These are phyloP conservation scores for Panurus biarmicus DNA, from an alignment of 2,113 vertebrate species.

Conservation along the genomic window DNA sequence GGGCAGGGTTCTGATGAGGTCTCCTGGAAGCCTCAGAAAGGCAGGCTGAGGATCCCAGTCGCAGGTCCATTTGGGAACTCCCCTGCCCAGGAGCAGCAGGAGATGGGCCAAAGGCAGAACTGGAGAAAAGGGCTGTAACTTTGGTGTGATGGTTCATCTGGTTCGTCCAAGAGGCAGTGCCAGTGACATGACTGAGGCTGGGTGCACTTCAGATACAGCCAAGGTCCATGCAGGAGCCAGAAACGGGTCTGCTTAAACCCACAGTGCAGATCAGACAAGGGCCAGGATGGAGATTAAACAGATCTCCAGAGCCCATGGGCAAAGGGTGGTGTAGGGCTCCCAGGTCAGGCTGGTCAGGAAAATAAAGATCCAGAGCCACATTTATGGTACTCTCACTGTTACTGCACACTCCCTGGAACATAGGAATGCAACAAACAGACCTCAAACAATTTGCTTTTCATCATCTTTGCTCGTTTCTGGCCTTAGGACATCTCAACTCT, in stretches of 20 bases:
- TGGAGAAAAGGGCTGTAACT: background rate
- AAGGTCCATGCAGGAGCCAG: background rate
- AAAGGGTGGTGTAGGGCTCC: accelerated
- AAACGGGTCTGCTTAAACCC: background rate
- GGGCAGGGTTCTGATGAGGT: background rate
- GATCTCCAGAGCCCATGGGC: background rate
- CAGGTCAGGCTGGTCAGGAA: background rate
- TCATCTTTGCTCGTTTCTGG: background rate
- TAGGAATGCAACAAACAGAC: background rate
- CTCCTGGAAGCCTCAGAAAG: background rate
- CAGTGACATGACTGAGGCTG: background rate
- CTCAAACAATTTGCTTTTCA: background rate
- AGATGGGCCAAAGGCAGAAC: background rate
- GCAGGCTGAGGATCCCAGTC: background rate
- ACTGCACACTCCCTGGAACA: background rate
- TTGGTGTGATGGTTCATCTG: no score
- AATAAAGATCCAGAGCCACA: background rate
- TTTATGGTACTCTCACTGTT: background rate
- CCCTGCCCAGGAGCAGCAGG: background rate
- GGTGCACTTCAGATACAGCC: background rate
- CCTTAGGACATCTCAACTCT: background rate
- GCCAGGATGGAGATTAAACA: background rate
- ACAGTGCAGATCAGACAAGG: background rate
- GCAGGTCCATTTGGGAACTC: accelerated
- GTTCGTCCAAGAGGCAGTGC: background rate